phyloP scores from a whole-genome alignment of 2,113 vertebrate species.

The Ameiurus melas region DNA sequence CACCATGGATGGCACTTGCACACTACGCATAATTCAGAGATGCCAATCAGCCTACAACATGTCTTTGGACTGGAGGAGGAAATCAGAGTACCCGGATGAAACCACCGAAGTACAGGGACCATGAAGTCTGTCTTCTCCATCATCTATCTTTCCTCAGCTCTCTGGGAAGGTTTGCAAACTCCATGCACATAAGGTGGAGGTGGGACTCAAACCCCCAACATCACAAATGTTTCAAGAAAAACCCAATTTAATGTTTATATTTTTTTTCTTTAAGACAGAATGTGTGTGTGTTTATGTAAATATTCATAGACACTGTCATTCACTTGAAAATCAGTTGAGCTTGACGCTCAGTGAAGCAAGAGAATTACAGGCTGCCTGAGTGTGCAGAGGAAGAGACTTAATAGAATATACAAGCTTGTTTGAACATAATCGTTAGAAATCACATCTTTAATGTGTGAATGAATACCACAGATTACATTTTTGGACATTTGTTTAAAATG shows the following conservation, averaged over 20 bases:
- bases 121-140: slow-evolving; percentile 39
- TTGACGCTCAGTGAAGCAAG: slow-evolving; percentile 13
- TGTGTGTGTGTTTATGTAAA: neutral
- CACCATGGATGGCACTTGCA: too few relatives aligned
- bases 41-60: too few relatives aligned
- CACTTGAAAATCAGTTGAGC: slow-evolving; percentile 13
- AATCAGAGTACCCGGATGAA: too few relatives aligned
- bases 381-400: neutral
- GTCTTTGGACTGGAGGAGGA: too few relatives aligned
- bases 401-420: neutral
- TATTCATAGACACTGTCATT: neutral
- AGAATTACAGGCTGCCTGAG: neutral
- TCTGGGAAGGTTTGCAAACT: slow-evolving; percentile 8
- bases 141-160: slow-evolving; percentile 2
- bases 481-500: neutral
- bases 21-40: too few relatives aligned
- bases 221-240: neutral
- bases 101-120: neutral
- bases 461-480: neutral
- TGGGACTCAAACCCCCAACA: neutral
- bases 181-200: too few relatives aligned
- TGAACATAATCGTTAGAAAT: neutral
- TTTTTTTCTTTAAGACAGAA: neutral
- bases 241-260: neutral
- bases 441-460: neutral